phyloP scores from a whole-genome alignment of 1,140 invertebrate genomes.

The Aphis gossypii region DNA sequence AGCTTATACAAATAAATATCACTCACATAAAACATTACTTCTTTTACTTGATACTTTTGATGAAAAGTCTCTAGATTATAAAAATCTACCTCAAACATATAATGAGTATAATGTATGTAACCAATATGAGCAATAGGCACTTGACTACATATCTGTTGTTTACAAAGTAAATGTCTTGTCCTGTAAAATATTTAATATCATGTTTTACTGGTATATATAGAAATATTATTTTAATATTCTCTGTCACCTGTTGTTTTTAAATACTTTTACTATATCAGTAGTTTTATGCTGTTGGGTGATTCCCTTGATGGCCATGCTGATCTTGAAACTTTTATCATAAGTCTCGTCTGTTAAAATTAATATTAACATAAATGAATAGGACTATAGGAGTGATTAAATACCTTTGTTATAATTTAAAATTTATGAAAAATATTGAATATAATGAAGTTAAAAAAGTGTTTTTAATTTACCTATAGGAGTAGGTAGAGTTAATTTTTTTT shows the following conservation, averaged over 20 bases:
- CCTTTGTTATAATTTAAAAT: not conserved
- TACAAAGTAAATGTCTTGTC: slow-evolving; percentile 82
- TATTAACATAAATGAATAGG: not conserved
- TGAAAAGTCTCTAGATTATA: slow-evolving; percentile 85
- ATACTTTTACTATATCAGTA: slow-evolving; percentile 23
- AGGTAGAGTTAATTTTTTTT: not conserved
- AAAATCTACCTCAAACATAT: slow-evolving; percentile 85
- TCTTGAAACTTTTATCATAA: slow-evolving; percentile 57
- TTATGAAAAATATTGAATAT: not conserved
- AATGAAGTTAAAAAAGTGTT: not conserved
- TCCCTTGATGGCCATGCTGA: slow-evolving; percentile 46
- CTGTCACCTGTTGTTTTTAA: slow-evolving; percentile 38
- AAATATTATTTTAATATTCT: not conserved
- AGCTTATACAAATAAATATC: slow-evolving; percentile 55
- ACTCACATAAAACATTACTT: slow-evolving; percentile 91
- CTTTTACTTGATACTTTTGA: slow-evolving; percentile 80
- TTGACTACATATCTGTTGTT: slow-evolving; percentile 83
- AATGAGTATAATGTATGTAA: slow-evolving; percentile 87
- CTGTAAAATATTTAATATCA: slow-evolving; percentile 65
- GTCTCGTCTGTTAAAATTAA: slow-evolving; percentile 52
- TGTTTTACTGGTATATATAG: not conserved
- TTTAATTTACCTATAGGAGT: not conserved
- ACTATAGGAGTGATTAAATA: not conserved
- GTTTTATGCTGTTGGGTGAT: slow-evolving; percentile 28
- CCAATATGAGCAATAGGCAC: slow-evolving; percentile 88